Conservation (phyloP, 2,797 vertebrate genomes). For the Pteronotus mesoamericanus region DNA sequence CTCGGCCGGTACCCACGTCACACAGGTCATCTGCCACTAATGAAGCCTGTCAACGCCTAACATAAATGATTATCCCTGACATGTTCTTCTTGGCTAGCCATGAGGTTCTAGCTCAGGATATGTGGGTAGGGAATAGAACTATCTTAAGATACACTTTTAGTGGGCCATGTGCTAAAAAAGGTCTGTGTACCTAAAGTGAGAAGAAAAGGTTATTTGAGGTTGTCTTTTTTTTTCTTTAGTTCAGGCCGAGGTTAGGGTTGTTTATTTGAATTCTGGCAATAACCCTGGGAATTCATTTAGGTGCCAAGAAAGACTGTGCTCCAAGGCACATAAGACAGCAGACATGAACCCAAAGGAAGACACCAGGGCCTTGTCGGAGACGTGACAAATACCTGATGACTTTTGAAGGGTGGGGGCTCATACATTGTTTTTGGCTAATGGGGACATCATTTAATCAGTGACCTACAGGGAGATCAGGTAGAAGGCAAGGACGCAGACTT, state of each 20-base stretch:
- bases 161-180: not conserved
- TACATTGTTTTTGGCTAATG: not conserved
- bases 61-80: not conserved
- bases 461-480: not conserved
- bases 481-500: not conserved
- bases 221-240: not conserved
- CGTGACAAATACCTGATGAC: not conserved
- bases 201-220: conserved; percentile 49
- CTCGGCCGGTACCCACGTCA: not conserved
- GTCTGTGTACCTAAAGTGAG: not conserved
- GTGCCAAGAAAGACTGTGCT: conserved; percentile 30
- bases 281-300: conserved; percentile 51
- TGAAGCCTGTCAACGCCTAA: not conserved
- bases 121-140: not conserved
- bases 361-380: not conserved
- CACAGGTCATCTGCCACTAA: not conserved
- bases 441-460: not conserved
- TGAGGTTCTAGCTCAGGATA: not conserved
- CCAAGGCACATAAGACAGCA: not conserved
- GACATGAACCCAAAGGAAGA: not conserved
- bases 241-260: conserved; percentile 51
- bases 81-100: not conserved
- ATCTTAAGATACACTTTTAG: not conserved
- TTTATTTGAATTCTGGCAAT: conserved; percentile 56
- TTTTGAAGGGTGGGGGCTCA: not conserved